These are phyloP conservation scores for Saturnia japonica DNA, from an alignment of 2,888 invertebrate genomes.

Conservation along the genomic window DNA sequence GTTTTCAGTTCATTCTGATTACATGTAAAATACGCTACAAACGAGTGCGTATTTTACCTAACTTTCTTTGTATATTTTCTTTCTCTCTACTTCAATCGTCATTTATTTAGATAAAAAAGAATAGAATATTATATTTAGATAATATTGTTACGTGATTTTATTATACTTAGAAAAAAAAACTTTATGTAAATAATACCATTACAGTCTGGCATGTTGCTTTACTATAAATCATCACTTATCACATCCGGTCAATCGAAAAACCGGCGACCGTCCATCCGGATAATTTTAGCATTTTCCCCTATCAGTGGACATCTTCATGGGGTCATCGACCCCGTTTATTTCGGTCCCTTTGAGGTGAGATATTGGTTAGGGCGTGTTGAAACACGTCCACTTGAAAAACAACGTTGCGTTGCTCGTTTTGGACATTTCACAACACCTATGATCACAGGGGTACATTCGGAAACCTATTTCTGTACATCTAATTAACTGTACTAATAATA, in stretches of 20 bases:
- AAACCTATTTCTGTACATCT: not conserved
- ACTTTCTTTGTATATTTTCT: too few species aligned
- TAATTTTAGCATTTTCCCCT: slow-evolving; percentile 13
- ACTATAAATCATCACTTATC: slow-evolving; percentile 10
- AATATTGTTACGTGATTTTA: not conserved
- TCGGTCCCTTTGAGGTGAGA: slow-evolving; percentile 53
- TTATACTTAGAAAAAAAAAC: not conserved
- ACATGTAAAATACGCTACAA: too few species aligned
- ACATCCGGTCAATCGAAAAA: slow-evolving; percentile 9
- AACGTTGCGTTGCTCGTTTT: slow-evolving; percentile 18
- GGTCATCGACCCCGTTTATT: slow-evolving; percentile 57
- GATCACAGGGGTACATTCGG: not conserved
- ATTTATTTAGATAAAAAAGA: too few species aligned
- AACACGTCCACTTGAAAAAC: slow-evolving; percentile 32
- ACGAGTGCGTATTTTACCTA: too few species aligned
- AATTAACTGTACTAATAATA: not conserved
- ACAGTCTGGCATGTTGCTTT: too few species aligned
- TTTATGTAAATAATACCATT: not conserved
- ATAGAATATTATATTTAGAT: too few species aligned
- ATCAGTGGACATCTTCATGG: slow-evolving; percentile 18
- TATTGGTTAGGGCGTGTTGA: slow-evolving; percentile 35
- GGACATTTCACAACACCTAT: not conserved
- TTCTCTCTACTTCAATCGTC: too few species aligned
- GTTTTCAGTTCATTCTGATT: too few species aligned
- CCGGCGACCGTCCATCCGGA: slow-evolving; percentile 12